These are phyloP conservation scores for Papilio dardanus DNA, from an alignment of 1,140 invertebrate species.

Conservation along the genomic window DNA sequence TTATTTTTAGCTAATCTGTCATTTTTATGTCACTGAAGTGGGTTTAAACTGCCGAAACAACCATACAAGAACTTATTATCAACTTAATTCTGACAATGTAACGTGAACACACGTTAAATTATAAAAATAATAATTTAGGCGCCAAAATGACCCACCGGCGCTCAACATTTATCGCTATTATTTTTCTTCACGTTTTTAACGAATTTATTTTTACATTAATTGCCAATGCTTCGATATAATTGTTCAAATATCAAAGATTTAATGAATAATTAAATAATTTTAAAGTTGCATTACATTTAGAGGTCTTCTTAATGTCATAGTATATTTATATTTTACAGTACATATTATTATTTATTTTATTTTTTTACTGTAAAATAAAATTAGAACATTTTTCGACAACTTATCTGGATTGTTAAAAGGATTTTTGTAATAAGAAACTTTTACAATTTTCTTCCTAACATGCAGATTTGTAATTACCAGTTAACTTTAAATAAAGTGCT, in stretches of 20 bases:
- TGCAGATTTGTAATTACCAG: background rate
- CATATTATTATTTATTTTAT: background rate
- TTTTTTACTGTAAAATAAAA: background rate
- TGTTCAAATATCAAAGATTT: constrained; percentile 11
- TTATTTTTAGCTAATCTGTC: no score
- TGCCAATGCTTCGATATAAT: background rate
- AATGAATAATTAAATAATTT: background rate
- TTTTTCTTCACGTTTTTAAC: background rate
- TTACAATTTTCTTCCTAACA: no score
- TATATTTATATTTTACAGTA: background rate
- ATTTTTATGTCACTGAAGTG: no score
- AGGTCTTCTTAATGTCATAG: background rate
- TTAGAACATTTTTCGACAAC: background rate
- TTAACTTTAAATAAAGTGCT: background rate
- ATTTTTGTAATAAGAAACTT: no score
- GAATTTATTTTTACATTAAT: background rate
- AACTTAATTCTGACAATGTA: background rate
- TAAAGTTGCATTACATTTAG: background rate
- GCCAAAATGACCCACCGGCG: background rate
- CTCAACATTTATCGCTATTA: background rate
- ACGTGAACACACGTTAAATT: background rate
- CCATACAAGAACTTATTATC: background rate
- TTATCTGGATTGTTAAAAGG: background rate
- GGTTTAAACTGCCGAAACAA: no score
- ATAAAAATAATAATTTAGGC: background rate